Evolutionary conservation across 2,888 invertebrate genomes (phyloP).

Genomic region (Microctonus hyperodae): DNA sequence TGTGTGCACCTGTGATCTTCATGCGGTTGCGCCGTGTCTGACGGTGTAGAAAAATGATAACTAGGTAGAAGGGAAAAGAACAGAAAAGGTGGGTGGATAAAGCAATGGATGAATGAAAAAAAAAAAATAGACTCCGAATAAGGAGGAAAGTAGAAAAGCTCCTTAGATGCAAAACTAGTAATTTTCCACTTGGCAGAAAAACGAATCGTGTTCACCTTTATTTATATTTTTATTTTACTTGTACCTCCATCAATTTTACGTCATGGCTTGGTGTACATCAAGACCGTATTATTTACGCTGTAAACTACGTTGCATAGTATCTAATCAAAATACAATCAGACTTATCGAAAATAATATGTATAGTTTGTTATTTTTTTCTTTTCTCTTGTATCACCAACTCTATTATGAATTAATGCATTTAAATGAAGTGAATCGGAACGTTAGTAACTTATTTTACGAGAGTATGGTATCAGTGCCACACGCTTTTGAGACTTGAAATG

Average conservation of each 20-base stretch:
- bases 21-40: conserved; percentile 3
- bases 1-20: conserved; percentile 24
- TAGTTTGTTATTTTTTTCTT: background rate
- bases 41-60: conserved; percentile 18
- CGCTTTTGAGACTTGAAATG: conserved; percentile 11
- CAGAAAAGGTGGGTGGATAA: background rate
- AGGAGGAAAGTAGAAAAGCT: conserved; percentile 11
- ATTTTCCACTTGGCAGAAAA: conserved; percentile 26
- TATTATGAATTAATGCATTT: background rate
- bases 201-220: conserved; percentile 1
- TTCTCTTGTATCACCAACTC: background rate
- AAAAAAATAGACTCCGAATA: background rate
- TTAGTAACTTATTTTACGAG: conserved; percentile 7
- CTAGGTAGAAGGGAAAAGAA: background rate
- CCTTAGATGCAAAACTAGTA: conserved; percentile 26
- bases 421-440: background rate
- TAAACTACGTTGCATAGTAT: background rate
- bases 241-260: background rate
- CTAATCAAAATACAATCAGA: background rate
- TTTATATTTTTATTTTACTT: background rate
- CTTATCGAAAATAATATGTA: background rate
- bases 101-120: background rate
- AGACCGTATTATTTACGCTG: background rate
- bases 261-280: background rate
- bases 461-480: background rate